Conservation (phyloP, 2,888 invertebrate genomes). For the Drosophila formosana region DNA sequence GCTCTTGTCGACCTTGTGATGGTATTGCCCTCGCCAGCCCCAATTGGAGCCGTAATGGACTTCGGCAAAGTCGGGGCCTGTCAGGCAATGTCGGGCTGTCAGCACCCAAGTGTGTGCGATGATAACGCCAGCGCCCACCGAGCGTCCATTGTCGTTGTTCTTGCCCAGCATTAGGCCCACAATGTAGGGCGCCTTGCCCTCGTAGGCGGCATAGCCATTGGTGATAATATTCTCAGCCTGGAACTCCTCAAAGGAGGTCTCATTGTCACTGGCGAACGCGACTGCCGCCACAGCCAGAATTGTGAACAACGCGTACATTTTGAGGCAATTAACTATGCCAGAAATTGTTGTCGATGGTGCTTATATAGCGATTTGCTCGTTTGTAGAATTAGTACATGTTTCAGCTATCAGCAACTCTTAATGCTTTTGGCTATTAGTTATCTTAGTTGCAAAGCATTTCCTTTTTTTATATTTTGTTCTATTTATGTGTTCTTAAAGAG, state of each 20-base stretch:
- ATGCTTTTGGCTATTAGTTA: conserved; percentile 28
- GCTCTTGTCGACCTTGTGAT: conserved; percentile 45
- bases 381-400: background rate
- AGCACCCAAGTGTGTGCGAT: conserved; percentile 47
- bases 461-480: background rate
- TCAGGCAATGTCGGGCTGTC: conserved; percentile 50
- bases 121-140: conserved; percentile 50
- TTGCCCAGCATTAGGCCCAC: conserved; percentile 60
- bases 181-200: conserved; percentile 67
- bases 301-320: conserved; percentile 24
- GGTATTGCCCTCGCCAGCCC: conserved; percentile 34
- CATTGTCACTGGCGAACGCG: conserved; percentile 25
- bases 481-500: background rate
- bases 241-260: conserved; percentile 4
- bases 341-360: background rate
- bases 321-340: background rate
- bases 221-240: conserved; percentile 49
- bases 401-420: background rate
- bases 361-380: background rate
- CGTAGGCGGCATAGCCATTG: conserved; percentile 65
- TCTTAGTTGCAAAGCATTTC: background rate
- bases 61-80: conserved; percentile 52
- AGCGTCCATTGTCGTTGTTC: conserved; percentile 33
- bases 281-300: conserved; percentile 17
- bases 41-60: conserved; percentile 60